phyloP scores from a whole-genome alignment of 2,888 invertebrate genomes.

The Leucophenga montana region DNA sequence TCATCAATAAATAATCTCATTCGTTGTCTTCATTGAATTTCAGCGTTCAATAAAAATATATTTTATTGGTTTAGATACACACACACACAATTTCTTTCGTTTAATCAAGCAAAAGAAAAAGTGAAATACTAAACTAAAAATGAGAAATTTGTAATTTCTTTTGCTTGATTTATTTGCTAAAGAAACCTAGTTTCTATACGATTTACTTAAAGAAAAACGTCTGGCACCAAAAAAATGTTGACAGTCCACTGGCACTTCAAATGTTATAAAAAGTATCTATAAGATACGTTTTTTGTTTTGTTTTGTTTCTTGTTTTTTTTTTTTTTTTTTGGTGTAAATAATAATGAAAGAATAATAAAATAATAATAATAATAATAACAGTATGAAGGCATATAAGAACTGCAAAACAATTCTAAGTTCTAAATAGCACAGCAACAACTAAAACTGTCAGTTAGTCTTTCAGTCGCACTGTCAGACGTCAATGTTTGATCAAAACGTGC shows the following conservation, averaged over 20 bases:
- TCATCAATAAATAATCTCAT: conserved; percentile 27
- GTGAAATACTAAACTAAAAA: no score
- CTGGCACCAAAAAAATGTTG: no score
- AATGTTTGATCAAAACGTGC: conserved; percentile 56
- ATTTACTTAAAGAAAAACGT: neutral
- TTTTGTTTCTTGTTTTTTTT: no score
- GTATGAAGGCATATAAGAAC: neutral
- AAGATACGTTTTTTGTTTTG: no score
- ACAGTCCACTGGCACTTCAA: neutral
- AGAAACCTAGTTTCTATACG: neutral
- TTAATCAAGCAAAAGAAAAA: no score
- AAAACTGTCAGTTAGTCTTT: conserved; percentile 27
- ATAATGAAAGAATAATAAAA: neutral
- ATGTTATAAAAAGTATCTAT: neutral
- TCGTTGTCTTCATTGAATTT: conserved; percentile 26
- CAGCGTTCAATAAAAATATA: conserved; percentile 26
- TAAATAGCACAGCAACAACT: conserved; percentile 40
- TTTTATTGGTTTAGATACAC: conserved; percentile 30
- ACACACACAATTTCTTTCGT: conserved; percentile 6
- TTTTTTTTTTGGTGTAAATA: neutral
- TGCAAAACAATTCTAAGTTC: no score
- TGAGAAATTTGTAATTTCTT: conserved; percentile 26
- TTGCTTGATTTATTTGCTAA: conserved; percentile 17
- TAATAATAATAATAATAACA: neutral
- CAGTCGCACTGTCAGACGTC: conserved; percentile 1